phyloP scores from a whole-genome alignment of 2,797 vertebrate species.

The Momotus momota region DNA sequence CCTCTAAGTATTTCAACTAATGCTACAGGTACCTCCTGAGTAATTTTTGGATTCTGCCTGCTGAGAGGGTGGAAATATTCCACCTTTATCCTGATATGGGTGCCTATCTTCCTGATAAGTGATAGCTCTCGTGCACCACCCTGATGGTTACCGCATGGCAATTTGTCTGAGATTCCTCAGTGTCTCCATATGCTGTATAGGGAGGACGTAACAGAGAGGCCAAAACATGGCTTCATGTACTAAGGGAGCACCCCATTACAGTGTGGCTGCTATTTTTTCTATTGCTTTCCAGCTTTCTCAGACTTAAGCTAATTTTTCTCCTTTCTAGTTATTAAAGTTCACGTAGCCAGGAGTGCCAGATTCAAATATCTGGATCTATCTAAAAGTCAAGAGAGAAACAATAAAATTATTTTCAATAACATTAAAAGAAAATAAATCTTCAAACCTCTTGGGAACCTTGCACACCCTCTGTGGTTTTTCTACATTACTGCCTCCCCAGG shows the following conservation, averaged over 20 bases:
- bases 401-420: background rate
- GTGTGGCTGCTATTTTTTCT: background rate
- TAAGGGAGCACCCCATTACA: background rate
- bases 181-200: background rate
- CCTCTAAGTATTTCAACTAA: background rate
- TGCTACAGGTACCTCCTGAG: background rate
- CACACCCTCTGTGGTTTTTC: background rate
- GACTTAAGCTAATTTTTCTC: slow-evolving; percentile 13
- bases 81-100: background rate
- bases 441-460: background rate
- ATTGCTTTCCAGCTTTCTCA: background rate
- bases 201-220: background rate
- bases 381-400: background rate
- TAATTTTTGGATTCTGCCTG: background rate
- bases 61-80: background rate
- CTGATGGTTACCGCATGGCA: background rate
- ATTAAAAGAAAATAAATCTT: background rate
- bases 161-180: background rate
- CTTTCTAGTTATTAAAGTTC: background rate
- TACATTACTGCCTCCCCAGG: background rate
- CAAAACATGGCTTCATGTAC: background rate
- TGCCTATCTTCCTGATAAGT: background rate
- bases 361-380: background rate
- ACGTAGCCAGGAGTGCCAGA: background rate
- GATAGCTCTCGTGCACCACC: background rate